Evolutionary conservation across 2,797 vertebrate species (phyloP).

Genomic region (Myotis planiceps): DNA sequence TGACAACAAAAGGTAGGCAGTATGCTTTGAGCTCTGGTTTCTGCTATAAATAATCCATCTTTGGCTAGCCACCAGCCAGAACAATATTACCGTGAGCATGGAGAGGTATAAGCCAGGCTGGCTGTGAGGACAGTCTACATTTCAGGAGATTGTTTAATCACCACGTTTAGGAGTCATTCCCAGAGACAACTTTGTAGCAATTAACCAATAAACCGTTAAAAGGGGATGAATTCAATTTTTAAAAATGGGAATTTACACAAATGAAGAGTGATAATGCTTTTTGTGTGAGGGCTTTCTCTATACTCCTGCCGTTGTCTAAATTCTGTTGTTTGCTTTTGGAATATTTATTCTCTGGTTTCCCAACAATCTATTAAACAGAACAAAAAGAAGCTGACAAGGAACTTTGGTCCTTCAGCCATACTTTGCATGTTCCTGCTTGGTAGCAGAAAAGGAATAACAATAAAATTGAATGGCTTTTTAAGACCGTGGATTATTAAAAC

Average conservation of each 20-base stretch:
- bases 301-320: neutral
- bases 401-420: constrained; percentile 48
- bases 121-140: neutral
- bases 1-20: constrained; percentile 77
- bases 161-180: constrained; percentile 36
- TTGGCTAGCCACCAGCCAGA: constrained; percentile 34
- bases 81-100: constrained; percentile 13
- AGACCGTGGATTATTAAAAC: neutral
- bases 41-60: constrained; percentile 77
- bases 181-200: constrained; percentile 54
- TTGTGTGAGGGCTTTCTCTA: neutral
- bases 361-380: constrained; percentile 58
- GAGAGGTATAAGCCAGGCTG: neutral
- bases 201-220: constrained; percentile 58
- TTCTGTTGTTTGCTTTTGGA: constrained; percentile 51
- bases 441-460: neutral
- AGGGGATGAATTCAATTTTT: constrained; percentile 49
- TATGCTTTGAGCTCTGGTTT: constrained; percentile 61
- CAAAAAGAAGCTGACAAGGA: constrained; percentile 64
- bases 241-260: constrained; percentile 40
- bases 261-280: neutral
- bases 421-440: constrained; percentile 49
- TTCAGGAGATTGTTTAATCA: constrained; percentile 46
- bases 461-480: constrained; percentile 17
- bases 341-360: constrained; percentile 67